Percentiles rank a stretch among this genome's conserved stretches.
phyloP scores from a whole-genome alignment of 2,113 vertebrate genomes.

The Circaetus cinerascens region DNA sequence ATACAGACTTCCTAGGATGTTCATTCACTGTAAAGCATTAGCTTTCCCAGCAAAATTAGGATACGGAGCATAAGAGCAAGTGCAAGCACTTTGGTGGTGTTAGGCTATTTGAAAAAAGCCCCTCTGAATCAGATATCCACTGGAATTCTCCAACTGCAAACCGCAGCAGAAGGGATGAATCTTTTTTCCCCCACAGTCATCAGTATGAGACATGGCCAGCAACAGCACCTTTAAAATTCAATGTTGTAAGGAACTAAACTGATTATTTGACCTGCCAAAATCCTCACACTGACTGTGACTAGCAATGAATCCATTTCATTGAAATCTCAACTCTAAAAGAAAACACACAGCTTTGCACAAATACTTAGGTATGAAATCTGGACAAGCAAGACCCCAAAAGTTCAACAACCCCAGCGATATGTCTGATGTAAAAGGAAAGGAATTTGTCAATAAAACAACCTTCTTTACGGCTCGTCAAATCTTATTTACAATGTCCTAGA shows the following conservation, averaged over 20 bases:
- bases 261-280: background rate
- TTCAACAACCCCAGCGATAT: background rate
- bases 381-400: background rate
- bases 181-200: background rate
- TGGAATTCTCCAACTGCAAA: background rate
- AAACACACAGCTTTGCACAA: background rate
- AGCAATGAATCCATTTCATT: background rate
- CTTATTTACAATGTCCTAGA: background rate
- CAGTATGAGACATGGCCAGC: background rate
- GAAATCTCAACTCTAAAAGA: background rate
- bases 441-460: background rate
- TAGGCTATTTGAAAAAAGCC: background rate
- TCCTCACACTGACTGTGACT: background rate
- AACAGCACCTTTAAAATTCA: background rate
- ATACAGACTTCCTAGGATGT: background rate
- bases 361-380: background rate
- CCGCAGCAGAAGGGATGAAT: background rate
- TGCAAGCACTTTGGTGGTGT: background rate
- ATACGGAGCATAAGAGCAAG: background rate
- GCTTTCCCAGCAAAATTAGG: background rate
- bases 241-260: background rate
- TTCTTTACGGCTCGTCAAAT: background rate
- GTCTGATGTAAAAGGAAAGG: background rate
- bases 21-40: background rate
- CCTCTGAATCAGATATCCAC: background rate